A percentile compares a stretch with the other conserved stretches of the same genome.
Conservation (phyloP, 1,140 invertebrate genomes). For the Musca vetustissima region DNA sequence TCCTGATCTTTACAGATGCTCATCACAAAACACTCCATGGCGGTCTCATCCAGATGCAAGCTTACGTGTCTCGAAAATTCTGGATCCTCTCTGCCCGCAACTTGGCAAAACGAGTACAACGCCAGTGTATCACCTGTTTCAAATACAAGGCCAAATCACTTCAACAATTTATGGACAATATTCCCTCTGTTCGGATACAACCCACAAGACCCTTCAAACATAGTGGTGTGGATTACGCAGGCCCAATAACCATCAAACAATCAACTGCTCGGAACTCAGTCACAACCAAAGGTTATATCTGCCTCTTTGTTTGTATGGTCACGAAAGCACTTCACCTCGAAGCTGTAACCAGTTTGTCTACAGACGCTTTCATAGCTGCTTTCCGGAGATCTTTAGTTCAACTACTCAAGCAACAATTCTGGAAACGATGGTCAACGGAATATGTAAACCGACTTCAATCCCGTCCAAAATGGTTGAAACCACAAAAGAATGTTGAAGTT, state of each 20-base stretch:
- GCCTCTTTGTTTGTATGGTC: not conserved
- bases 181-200: conserved; percentile 43
- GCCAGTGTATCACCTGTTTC: conserved; percentile 29
- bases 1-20: conserved; percentile 36
- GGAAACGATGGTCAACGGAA: conserved; percentile 12
- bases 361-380: conserved; percentile 29
- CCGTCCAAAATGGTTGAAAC: conserved; percentile 36
- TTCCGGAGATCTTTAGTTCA: conserved; percentile 33
- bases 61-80: conserved; percentile 26
- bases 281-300: conserved; percentile 1
- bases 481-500: too few species aligned
- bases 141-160: conserved; percentile 18
- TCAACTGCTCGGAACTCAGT: conserved; percentile 13
- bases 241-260: conserved; percentile 40
- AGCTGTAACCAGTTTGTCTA: not conserved
- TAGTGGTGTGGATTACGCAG: conserved; percentile 51
- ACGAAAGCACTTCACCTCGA: conserved; percentile 12
- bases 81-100: conserved; percentile 32
- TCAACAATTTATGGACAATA: conserved; percentile 43
- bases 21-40: conserved; percentile 37
- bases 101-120: not conserved
- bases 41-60: conserved; percentile 24
- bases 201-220: conserved; percentile 42
- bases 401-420: not conserved
- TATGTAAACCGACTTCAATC: conserved; percentile 34